These are phyloP conservation scores for Boloria euphrosyne DNA, from an alignment of 2,888 invertebrate species.

Conservation along the genomic window DNA sequence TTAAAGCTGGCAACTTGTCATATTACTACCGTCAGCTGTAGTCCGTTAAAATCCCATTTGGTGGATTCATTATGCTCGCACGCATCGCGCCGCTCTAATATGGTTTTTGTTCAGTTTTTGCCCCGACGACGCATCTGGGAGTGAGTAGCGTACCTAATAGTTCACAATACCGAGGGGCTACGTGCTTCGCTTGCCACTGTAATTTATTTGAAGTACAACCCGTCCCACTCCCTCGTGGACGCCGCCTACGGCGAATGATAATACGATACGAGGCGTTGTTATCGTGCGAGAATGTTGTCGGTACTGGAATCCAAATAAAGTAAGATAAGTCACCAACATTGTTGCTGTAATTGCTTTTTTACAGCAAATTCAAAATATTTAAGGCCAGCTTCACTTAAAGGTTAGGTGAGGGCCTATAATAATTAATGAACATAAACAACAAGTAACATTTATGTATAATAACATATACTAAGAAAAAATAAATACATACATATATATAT, in stretches of 20 bases:
- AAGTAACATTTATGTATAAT: no score
- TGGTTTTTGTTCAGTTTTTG: slow-evolving; percentile 44
- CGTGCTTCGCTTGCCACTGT: slow-evolving; percentile 40
- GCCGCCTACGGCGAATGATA: slow-evolving; percentile 28
- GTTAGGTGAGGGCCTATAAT: no score
- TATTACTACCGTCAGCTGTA: slow-evolving; percentile 44
- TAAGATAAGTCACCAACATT: slow-evolving; percentile 45
- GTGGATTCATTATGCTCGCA: slow-evolving; percentile 39
- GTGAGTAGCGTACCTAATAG: slow-evolving; percentile 45
- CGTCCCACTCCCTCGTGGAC: slow-evolving; percentile 31
- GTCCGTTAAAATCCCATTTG: slow-evolving; percentile 46
- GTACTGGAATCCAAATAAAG: slow-evolving; percentile 48
- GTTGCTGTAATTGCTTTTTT: slow-evolving; percentile 33
- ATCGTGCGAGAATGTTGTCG: slow-evolving; percentile 50
- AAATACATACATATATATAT: no score
- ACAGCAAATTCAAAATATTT: slow-evolving; percentile 4
- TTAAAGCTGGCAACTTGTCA: slow-evolving; percentile 19
- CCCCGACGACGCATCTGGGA: slow-evolving; percentile 40
- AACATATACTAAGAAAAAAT: no score
- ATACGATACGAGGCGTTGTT: slow-evolving; percentile 36
- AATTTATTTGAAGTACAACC: slow-evolving; percentile 38
- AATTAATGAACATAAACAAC: no score
- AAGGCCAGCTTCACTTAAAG: background rate
- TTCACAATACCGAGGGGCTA: slow-evolving; percentile 43
- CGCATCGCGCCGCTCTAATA: slow-evolving; percentile 45